phyloP scores from a whole-genome alignment of 2,113 vertebrate genomes.

The Sus scrofa region DNA sequence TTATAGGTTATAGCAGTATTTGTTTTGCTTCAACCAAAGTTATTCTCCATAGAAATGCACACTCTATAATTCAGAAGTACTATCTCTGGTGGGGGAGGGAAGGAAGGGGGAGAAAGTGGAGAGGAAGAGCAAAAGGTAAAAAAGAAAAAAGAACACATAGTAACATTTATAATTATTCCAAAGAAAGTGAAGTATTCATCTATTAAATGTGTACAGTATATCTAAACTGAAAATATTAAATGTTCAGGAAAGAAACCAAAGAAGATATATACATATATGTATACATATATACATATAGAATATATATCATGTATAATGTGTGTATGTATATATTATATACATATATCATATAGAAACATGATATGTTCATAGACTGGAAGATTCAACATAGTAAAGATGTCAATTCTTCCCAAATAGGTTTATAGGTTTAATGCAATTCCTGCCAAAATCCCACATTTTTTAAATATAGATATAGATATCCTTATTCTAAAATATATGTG shows the following conservation, averaged over 20 bases:
- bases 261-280: background rate
- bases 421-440: background rate
- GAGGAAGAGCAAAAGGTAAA: background rate
- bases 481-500: background rate
- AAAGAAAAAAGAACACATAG: background rate
- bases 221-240: background rate
- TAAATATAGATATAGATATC: background rate
- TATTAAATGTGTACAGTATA: background rate
- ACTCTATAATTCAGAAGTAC: background rate
- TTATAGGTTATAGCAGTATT: background rate
- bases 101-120: too few relatives aligned
- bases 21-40: background rate
- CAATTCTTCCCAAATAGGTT: background rate
- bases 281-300: too few relatives aligned
- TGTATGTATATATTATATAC: too few relatives aligned
- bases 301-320: too few relatives aligned
- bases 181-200: background rate
- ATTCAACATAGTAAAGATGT: background rate
- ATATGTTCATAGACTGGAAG: background rate
- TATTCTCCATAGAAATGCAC: background rate
- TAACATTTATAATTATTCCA: background rate
- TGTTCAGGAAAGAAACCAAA: background rate
- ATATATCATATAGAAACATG: background rate
- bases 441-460: constrained; percentile 13
- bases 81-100: rapidly evolving